These are phyloP conservation scores for Coluber constrictor DNA, from an alignment of 2,797 vertebrate genomes.

Conservation along the genomic window DNA sequence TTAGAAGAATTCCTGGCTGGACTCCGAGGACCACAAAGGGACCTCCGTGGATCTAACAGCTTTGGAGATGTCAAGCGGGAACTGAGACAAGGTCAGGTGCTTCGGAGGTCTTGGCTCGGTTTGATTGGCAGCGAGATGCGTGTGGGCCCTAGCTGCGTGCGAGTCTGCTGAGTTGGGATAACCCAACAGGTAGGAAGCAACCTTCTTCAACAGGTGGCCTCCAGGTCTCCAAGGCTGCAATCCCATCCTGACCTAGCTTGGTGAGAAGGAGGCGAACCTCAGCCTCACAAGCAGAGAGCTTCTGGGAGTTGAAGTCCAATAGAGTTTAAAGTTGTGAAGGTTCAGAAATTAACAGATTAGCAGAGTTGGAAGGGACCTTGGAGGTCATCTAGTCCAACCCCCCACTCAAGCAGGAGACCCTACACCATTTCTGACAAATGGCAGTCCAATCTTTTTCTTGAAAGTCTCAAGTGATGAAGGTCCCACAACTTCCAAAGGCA, in stretches of 20 bases:
- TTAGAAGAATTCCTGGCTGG: conserved; percentile 71
- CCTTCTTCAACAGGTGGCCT: not conserved
- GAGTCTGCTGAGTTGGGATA: not conserved
- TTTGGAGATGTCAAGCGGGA: conserved; percentile 58
- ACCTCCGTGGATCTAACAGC: conserved; percentile 68
- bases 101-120: not conserved
- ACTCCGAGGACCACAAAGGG: conserved; percentile 71
- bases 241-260: not conserved
- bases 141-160: conserved; percentile 27
- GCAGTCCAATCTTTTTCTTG: too few species aligned
- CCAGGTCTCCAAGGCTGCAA: not conserved
- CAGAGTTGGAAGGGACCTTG: too few species aligned
- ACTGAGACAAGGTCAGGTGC: conserved; percentile 41
- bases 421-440: too few species aligned
- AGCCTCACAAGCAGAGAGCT: not conserved
- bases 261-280: not conserved
- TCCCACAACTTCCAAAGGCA: too few species aligned
- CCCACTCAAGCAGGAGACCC: too few species aligned
- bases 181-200: fast-evolving
- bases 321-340: not conserved
- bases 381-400: too few species aligned
- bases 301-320: not conserved
- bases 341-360: not conserved
- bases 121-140: conserved; percentile 22
- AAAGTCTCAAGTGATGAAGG: too few species aligned